Percentiles rank a stretch among this genome's conserved stretches.
phyloP scores from a whole-genome alignment of 2,888 invertebrate genomes.

The Calliphora vomitoria region DNA sequence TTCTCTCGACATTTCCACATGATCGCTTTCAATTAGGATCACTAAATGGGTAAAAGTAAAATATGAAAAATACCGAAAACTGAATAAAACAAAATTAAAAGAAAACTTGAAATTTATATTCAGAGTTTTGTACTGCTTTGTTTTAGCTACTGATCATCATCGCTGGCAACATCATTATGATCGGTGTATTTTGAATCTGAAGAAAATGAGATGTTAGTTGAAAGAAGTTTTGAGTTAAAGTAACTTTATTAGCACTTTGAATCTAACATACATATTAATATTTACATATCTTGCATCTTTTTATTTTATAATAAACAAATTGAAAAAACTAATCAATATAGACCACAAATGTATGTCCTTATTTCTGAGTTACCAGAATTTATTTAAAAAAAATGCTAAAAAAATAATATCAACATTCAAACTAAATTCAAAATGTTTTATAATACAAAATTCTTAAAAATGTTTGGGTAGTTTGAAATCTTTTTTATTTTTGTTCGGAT shows the following conservation, averaged over 20 bases:
- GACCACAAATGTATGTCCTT: too few species aligned
- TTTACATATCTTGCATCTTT: too few species aligned
- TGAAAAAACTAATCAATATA: too few species aligned
- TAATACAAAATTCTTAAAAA: too few species aligned
- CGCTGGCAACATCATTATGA: neutral
- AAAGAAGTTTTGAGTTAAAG: neutral
- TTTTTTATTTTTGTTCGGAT: too few species aligned
- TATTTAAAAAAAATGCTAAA: too few species aligned
- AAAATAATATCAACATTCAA: too few species aligned
- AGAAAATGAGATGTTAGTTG: neutral
- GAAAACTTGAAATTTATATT: slow-evolving; percentile 28
- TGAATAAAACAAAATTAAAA: neutral
- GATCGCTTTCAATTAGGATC: slow-evolving; percentile 76
- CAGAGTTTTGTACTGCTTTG: neutral
- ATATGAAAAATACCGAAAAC: slow-evolving; percentile 39
- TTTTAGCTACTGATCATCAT: slow-evolving; percentile 35
- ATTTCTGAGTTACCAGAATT: too few species aligned
- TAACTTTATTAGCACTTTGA: neutral
- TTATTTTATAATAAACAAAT: too few species aligned
- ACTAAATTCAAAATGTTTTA: too few species aligned
- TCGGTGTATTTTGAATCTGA: neutral
- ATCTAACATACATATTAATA: too few species aligned
- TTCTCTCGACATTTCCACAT: slow-evolving; percentile 74
- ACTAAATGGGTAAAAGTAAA: slow-evolving; percentile 57
- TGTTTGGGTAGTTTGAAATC: too few species aligned